Base-by-base conservation (phyloP, 2,113 vertebrate species). In the Albula glossodonta region DNA sequence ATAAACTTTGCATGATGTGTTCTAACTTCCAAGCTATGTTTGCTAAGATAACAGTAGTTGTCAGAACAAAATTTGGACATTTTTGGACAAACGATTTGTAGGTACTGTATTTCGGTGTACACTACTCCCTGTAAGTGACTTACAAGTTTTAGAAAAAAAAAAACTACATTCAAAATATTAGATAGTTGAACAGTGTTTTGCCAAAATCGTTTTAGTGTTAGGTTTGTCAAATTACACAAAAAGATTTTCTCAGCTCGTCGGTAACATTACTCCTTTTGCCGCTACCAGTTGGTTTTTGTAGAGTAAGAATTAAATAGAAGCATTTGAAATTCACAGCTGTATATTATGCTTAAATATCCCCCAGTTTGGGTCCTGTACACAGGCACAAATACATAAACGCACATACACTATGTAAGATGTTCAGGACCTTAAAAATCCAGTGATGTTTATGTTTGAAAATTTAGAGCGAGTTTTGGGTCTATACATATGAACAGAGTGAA, bases 1-100 rank as follows among this genome's bases (percentile, higher is more conserved):
- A 96, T 96, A 95, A 95, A 96, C 94, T 95, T 95, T 94, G 93
- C 92, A 93, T 95, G 94, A 96, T 95, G 94, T 96, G 95, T 94
- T 93, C 94, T 95, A 96, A 96, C 94, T 94, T 91, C 92, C 94
- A 94, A 91, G 92, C 93, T 94, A 89, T 97, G 95, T 97, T 97
- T 96, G 91, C 94, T 97, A 93, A 95, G 93, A 95, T 96, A 97
- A 96, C 94, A 96, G 92, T 90, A 89, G 92, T 90, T 94, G 95
- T 94, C 95, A 94, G 95, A 94, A 93, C 94, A 94, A 94, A 92
- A 94, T 91, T 7, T 93, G 94, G 95, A 94, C 94, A 92, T 88
- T 92, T 95, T 51, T 2, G 90, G 93, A 93, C 91, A 81, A 83
- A 81, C 53, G 74, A 63, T 25, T 9, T 63, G 49, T 48, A 56